Evolutionary conservation across 1,140 invertebrate genomes (phyloP), one percentile per base, ranked within the genome.

Genomic region (Drosophila lacteicornis): DNA sequence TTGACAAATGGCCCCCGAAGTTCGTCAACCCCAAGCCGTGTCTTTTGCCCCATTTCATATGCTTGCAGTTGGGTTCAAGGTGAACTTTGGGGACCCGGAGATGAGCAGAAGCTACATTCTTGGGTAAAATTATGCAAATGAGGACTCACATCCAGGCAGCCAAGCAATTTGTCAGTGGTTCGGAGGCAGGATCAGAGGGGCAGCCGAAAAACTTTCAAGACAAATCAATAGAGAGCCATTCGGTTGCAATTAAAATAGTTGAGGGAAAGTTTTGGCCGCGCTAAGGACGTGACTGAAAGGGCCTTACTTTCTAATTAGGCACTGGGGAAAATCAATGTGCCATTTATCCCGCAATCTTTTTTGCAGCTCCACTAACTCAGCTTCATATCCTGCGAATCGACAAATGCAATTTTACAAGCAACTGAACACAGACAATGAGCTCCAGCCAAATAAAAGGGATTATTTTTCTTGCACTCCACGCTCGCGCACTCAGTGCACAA

Each of bases 181-280:
- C 42, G 25, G 45, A 66, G 49, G n/a, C 25, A 43, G 27, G 47
- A 27, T 46, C 38, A 36, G 22, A n/a, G 47, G 42, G 38, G 42
- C 50, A 8, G 36, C 59, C 45, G 25, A 55, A 76, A 80, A 84
- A 75, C 68, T 85, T 85, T 56, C 36, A 77, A 85, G 82, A 71
- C 82, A 81, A 85, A 85, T 85, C 82, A 85, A 85, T 85, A 69
- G 36, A 68, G 42, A 68, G 42, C 22, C 53, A 46, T 66, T 46
- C 36, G 57, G 70, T 78, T 78, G 82, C 82, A 84, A 84, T 84
- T 84, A 84, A 84, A 82, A 82, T 78, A 82, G 68, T 82, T 79
- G 9, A n/a, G 55, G 13, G 50, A 84, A 81, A 85, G 56, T 85
- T 79, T 45, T 45, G 12, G 13, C 17, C 13, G 11, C 22, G 19